Conservation (phyloP, 2,888 invertebrate genomes). For the Orchesella flavescens region DNA sequence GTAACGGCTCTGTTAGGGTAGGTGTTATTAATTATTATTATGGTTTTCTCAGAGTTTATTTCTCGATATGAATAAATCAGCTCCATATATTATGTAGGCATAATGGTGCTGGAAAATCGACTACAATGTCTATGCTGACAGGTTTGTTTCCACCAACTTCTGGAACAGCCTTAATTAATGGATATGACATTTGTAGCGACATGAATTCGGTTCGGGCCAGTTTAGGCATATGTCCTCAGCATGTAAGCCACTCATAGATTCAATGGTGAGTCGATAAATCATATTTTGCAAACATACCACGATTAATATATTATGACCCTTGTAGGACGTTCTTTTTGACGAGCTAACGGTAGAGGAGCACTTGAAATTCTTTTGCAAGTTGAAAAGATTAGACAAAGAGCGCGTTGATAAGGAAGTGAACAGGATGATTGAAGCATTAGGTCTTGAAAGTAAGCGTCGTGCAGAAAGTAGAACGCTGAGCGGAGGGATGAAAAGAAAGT, state of each 20-base stretch:
- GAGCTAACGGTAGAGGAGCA: conserved; percentile 89
- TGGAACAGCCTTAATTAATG: conserved; percentile 83
- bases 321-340: conserved; percentile 84
- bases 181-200: conserved; percentile 81
- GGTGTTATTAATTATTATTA: background rate
- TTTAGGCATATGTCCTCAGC: conserved; percentile 92
- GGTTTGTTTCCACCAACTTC: conserved; percentile 78
- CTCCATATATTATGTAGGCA: background rate
- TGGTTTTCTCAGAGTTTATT: no score
- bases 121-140: conserved; percentile 83
- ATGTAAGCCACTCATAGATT: no score
- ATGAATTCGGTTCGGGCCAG: conserved; percentile 81
- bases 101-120: conserved; percentile 80
- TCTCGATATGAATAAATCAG: no score
- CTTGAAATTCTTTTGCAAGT: conserved; percentile 85
- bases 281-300: no score
- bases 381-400: conserved; percentile 78
- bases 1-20: conserved; percentile 84
- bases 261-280: no score
- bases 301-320: no score
- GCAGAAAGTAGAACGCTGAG: conserved; percentile 81
- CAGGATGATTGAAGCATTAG: conserved; percentile 79
- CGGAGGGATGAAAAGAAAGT: conserved; percentile 94
- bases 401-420: conserved; percentile 77
- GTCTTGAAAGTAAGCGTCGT: conserved; percentile 80